These are phyloP conservation scores for Parazoanthus darwini DNA, from an alignment of 92 coral and sea anemone genomes.

Conservation along the genomic window DNA sequence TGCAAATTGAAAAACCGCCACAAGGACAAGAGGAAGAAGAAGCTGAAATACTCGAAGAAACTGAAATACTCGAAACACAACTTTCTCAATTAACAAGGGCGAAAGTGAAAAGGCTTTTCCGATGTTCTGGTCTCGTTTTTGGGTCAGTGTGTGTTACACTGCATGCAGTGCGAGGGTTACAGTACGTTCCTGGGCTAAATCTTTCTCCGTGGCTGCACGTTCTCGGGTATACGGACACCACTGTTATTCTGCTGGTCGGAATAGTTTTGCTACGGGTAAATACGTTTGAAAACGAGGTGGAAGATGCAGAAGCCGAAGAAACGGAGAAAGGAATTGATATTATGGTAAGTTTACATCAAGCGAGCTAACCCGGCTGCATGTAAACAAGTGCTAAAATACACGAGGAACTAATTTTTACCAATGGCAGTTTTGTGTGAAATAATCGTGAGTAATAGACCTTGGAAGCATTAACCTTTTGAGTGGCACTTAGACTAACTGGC, in stretches of 20 bases:
- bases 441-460: no score
- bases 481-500: no score
- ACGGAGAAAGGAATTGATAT: constrained; percentile 6
- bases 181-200: not conserved
- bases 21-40: constrained; percentile 3
- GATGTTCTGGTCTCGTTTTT: not conserved
- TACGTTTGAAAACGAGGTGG: not conserved
- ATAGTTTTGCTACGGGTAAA: not conserved
- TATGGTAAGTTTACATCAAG: constrained; percentile 8
- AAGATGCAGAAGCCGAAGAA: not conserved
- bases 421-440: no score
- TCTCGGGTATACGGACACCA: not conserved
- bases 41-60: not conserved
- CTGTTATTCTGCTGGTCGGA: not conserved
- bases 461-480: no score
- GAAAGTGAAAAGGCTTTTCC: constrained; percentile 6
- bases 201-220: constrained; percentile 17
- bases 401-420: no score
- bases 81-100: not conserved
- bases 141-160: not conserved
- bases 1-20: not conserved
- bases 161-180: constrained; percentile 4
- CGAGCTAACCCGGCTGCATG: no score
- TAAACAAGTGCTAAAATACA: no score
- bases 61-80: not conserved